These are phyloP conservation scores for Thunnus thynnus DNA, from an alignment of 2,113 vertebrate genomes.

Conservation along the genomic window DNA sequence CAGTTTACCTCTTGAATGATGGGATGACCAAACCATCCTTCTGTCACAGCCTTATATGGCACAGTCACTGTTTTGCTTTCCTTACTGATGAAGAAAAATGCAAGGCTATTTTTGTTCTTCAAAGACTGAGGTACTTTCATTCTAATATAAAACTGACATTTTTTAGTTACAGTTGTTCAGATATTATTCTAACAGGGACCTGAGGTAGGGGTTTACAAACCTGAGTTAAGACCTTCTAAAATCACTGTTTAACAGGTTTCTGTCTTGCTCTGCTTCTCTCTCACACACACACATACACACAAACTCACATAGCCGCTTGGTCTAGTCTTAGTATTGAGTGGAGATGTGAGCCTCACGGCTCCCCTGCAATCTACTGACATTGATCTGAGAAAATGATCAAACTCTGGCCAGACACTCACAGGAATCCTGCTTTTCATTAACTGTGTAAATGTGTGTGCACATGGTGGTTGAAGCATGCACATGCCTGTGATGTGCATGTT, in stretches of 20 bases:
- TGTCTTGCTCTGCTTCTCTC: not conserved
- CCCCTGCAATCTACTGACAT: conserved; percentile 60
- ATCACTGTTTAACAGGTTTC: not conserved
- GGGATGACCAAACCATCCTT: too few relatives aligned
- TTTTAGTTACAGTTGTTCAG: too few relatives aligned
- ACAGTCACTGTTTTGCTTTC: too few relatives aligned
- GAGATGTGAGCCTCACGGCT: conserved; percentile 60
- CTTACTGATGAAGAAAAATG: too few relatives aligned
- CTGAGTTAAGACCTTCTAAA: not conserved
- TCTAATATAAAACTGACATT: too few relatives aligned
- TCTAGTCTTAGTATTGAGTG: conserved; percentile 65
- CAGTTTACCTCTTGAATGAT: too few relatives aligned
- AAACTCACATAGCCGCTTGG: conserved; percentile 32
- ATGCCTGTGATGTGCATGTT: not conserved
- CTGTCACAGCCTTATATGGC: too few relatives aligned
- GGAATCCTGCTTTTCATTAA: conserved; percentile 58
- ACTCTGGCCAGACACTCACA: conserved; percentile 57
- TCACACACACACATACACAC: conserved; percentile 27
- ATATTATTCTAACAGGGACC: too few relatives aligned
- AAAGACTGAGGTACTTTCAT: too few relatives aligned
- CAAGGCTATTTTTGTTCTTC: too few relatives aligned
- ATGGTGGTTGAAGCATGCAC: not conserved
- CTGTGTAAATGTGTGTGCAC: conserved; percentile 24
- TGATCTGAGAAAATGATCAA: conserved; percentile 65
- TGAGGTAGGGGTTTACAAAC: not conserved